Percentiles rank a stretch among this genome's conserved stretches.
phyloP scores from a whole-genome alignment of 2,113 vertebrate genomes.

The Prunella fulvescens region DNA sequence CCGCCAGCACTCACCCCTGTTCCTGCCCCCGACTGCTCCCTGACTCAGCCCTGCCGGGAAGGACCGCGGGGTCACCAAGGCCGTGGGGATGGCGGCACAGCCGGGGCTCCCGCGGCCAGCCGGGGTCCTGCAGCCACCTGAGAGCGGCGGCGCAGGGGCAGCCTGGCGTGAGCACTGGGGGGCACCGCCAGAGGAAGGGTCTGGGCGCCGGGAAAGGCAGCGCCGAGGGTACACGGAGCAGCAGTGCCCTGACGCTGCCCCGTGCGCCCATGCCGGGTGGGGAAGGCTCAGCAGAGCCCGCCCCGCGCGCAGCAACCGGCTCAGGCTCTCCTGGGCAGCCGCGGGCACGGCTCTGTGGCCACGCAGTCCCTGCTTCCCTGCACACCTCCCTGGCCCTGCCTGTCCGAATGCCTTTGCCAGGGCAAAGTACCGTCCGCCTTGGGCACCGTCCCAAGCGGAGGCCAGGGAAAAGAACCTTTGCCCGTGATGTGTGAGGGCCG shows the following conservation, averaged over 20 bases:
- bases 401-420: background rate
- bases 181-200: background rate
- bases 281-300: background rate
- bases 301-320: fast-evolving
- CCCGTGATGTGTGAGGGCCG: background rate
- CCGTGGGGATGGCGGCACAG: background rate
- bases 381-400: background rate
- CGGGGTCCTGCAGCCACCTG: background rate
- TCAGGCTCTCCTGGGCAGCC: background rate
- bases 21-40: background rate
- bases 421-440: background rate
- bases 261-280: fast-evolving
- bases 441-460: background rate
- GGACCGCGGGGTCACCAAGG: background rate
- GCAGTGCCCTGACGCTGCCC: background rate
- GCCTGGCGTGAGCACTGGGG: background rate
- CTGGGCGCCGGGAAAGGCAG: background rate
- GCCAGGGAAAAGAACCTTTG: slow-evolving; percentile 22
- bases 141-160: fast-evolving
- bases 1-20: background rate
- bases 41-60: background rate
- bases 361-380: background rate
- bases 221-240: fast-evolving
- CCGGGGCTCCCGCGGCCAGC: background rate
- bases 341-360: background rate